Evolutionary conservation across 2,797 vertebrate species (phyloP).

Genomic region (Triplophysa yarkandensis): DNA sequence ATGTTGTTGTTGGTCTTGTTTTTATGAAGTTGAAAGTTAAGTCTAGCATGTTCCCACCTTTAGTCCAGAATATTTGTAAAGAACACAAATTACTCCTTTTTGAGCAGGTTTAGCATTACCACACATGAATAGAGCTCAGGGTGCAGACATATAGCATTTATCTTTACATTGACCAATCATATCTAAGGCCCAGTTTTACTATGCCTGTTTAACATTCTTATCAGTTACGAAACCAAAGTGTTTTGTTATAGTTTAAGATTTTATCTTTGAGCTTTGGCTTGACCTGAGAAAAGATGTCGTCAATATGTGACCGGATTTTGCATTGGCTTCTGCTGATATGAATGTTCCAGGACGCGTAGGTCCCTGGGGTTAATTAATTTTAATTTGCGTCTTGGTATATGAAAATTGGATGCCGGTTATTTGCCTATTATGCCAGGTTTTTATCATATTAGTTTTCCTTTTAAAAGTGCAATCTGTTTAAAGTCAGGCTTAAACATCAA

Average conservation of each 20-base stretch:
- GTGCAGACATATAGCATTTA: background rate
- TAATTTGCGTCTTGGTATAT: no score
- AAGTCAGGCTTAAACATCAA: no score
- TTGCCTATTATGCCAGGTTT: no score
- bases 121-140: background rate
- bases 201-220: background rate
- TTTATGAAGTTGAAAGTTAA: no score
- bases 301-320: background rate
- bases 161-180: slow-evolving; percentile 1
- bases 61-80: background rate
- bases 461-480: no score
- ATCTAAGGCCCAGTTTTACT: background rate
- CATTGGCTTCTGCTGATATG: no score
- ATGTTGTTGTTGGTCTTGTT: background rate
- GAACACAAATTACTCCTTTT: background rate
- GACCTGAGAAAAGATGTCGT: background rate
- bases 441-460: no score
- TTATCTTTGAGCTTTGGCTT: background rate
- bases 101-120: slow-evolving; percentile 6
- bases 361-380: no score
- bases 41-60: background rate
- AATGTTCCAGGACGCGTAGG: no score
- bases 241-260: background rate
- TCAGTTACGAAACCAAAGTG: background rate
- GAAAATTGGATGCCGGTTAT: no score